A percentile compares a stretch with the other conserved stretches of the same genome.
Conservation (phyloP, 2,113 vertebrate genomes). For the Corythornis madagascariensis region DNA sequence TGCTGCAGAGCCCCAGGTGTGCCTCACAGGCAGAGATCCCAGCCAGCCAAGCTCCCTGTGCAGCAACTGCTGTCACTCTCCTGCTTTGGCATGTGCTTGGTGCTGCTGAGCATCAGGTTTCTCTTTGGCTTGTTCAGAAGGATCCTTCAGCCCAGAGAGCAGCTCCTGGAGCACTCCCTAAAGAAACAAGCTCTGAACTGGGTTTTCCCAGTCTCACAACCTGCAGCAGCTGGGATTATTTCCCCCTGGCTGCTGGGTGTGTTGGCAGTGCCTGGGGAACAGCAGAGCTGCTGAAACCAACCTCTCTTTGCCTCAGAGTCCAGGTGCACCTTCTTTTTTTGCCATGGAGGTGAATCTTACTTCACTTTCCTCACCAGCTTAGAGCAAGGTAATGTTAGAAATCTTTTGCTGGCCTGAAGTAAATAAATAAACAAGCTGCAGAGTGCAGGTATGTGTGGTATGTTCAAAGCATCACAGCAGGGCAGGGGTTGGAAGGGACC, state of each 20-base stretch:
- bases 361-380: neutral
- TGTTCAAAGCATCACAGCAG: neutral
- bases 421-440: neutral
- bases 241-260: neutral
- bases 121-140: neutral
- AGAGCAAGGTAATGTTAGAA: neutral
- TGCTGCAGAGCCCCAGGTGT: neutral
- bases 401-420: neutral
- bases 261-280: neutral
- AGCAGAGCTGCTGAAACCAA: neutral
- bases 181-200: neutral
- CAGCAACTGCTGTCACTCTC: neutral
- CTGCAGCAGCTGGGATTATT: accelerated
- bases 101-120: neutral
- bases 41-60: neutral
- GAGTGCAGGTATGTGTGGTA: neutral
- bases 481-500: too few species aligned
- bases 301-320: neutral
- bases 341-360: accelerated
- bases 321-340: neutral
- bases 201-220: neutral
- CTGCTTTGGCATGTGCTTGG: accelerated
- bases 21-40: neutral
- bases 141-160: neutral
- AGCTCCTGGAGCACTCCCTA: neutral